Conservation (phyloP, 2,797 vertebrate genomes). For the Mastacembelus armatus region DNA sequence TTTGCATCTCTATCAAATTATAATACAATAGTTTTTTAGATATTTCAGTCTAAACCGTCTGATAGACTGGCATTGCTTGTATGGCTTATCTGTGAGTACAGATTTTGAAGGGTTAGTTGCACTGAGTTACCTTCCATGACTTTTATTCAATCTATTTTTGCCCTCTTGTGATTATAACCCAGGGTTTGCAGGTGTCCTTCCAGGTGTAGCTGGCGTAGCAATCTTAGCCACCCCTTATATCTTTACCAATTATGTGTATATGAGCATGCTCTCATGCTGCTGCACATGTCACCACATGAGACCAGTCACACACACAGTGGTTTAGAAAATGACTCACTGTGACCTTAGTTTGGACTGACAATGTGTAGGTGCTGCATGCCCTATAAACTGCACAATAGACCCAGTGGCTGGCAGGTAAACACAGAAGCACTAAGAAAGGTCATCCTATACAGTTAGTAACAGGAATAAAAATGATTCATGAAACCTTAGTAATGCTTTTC, state of each 20-base stretch:
- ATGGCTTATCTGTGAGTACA: too few relatives aligned
- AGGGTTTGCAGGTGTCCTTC: too few relatives aligned
- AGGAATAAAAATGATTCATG: slow-evolving; percentile 84
- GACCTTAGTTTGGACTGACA: slow-evolving; percentile 70
- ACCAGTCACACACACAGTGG: slow-evolving; percentile 58
- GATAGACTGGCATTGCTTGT: too few relatives aligned
- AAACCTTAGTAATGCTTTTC: slow-evolving; percentile 63
- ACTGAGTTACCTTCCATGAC: too few relatives aligned
- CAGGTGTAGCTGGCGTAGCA: neutral
- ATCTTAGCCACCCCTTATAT: neutral
- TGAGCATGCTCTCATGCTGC: slow-evolving; percentile 6
- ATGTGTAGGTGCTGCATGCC: slow-evolving; percentile 60
- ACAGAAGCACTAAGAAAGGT: slow-evolving; percentile 76
- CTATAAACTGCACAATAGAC: slow-evolving; percentile 74
- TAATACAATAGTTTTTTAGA: too few relatives aligned
- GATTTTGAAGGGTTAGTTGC: too few relatives aligned
- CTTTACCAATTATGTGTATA: neutral
- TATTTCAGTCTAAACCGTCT: too few relatives aligned
- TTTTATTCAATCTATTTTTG: too few relatives aligned
- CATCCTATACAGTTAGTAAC: slow-evolving; percentile 79
- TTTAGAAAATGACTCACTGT: slow-evolving; percentile 73
- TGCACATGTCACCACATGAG: slow-evolving; percentile 37
- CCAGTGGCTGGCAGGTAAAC: slow-evolving; percentile 72
- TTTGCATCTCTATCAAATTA: too few relatives aligned
- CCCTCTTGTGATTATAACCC: too few relatives aligned